These are phyloP conservation scores for Brachypalpus laphriformis DNA, from an alignment of 2,888 invertebrate genomes.

Conservation along the genomic window DNA sequence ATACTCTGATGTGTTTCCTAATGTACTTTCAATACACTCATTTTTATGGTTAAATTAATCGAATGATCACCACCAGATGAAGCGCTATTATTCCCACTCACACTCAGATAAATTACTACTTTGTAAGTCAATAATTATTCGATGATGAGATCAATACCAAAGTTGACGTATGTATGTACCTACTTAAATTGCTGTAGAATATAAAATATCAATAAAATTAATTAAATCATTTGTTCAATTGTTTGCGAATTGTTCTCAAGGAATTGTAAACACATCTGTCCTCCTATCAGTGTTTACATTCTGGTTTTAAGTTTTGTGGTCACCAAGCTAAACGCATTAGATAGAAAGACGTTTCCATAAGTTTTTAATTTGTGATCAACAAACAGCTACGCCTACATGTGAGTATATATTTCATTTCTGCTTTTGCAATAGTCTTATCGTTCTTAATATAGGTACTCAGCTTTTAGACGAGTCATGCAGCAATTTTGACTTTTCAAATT, in stretches of 20 bases:
- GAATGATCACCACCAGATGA: not conserved
- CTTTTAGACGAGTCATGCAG: not conserved
- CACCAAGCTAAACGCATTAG: not conserved
- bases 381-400: too few relatives aligned
- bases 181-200: not conserved
- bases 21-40: not conserved
- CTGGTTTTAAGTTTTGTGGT: not conserved
- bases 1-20: not conserved
- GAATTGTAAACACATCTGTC: not conserved
- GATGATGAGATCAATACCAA: not conserved
- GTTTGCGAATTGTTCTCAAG: not conserved
- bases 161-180: not conserved
- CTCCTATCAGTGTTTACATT: not conserved
- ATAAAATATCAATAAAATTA: too few relatives aligned
- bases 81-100: too few relatives aligned
- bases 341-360: not conserved
- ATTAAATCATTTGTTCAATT: not conserved
- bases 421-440: not conserved
- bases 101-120: not conserved
- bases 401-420: not conserved
- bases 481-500: not conserved
- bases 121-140: not conserved
- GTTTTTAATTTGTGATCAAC: too few relatives aligned
- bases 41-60: not conserved
- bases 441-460: not conserved